Percentiles rank a stretch among this genome's conserved stretches.
These are phyloP conservation scores for Drosophila percnosoma DNA, from an alignment of 2,888 invertebrate genomes.

Conservation along the genomic window DNA sequence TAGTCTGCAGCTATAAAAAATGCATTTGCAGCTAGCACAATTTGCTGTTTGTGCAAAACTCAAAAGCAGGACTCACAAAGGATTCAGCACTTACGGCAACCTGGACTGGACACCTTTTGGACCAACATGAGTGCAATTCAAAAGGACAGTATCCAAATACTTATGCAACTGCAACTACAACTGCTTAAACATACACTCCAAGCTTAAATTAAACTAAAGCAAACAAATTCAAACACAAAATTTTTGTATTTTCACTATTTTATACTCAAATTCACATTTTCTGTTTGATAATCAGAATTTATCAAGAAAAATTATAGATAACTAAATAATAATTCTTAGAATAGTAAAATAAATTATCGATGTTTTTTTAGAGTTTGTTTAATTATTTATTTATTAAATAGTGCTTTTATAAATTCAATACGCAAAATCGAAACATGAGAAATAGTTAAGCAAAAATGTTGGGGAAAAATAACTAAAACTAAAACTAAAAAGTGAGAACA, in stretches of 20 bases:
- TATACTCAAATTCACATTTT: not conserved
- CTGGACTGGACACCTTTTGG: slow-evolving; percentile 56
- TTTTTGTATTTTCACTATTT: too few relatives aligned
- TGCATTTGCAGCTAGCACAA: slow-evolving; percentile 29
- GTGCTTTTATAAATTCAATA: not conserved
- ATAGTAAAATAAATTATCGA: not conserved
- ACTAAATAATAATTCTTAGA: not conserved
- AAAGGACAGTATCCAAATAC: slow-evolving; percentile 18
- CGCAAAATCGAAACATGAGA: slow-evolving; percentile 3
- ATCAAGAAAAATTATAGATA: not conserved
- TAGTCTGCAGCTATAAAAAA: slow-evolving; percentile 26
- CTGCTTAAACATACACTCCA: not conserved
- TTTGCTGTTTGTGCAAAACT: slow-evolving; percentile 37
- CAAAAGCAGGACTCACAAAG: slow-evolving; percentile 38
- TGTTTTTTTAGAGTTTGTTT: not conserved
- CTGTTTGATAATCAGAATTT: not conserved
- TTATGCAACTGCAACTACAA: slow-evolving; percentile 13
- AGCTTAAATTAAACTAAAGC: not conserved
- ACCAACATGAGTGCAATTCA: slow-evolving; percentile 15
- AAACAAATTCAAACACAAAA: not conserved
- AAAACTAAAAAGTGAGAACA: not conserved
- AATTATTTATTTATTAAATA: slow-evolving; percentile 3
- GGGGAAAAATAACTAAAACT: not conserved
- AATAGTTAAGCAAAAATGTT: not conserved
- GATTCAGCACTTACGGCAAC: slow-evolving; percentile 32